Percentiles rank a stretch among this genome's conserved stretches.
Evolutionary conservation across 2,888 invertebrate genomes (phyloP).

Genomic region (Phalangium opilio): DNA sequence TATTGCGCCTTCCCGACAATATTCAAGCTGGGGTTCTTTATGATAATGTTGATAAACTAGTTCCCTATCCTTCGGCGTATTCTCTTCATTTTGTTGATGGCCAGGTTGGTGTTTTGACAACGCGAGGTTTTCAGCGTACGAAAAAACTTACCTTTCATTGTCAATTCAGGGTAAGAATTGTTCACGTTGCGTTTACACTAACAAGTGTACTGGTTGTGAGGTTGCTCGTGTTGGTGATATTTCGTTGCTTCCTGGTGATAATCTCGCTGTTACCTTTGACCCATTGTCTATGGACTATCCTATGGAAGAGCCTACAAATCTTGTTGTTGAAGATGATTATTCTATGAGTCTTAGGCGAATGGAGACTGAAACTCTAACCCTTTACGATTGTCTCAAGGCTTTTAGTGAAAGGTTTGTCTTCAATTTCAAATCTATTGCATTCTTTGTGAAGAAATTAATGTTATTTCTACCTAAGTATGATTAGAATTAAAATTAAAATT

Average conservation of each 20-base stretch:
- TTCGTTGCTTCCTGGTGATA: constrained; percentile 39
- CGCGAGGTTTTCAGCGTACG: no score
- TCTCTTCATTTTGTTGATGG: constrained; percentile 41
- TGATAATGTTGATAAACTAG: constrained; percentile 34
- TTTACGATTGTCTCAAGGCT: constrained; percentile 45
- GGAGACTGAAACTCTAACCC: constrained; percentile 37
- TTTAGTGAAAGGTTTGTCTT: constrained; percentile 38
- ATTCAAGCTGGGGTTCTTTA: constrained; percentile 38
- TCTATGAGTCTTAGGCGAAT: constrained; percentile 37
- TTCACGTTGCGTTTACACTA: constrained; percentile 41
- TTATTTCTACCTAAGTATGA: not conserved
- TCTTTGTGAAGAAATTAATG: not conserved
- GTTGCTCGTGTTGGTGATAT: constrained; percentile 33
- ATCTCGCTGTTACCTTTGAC: constrained; percentile 35
- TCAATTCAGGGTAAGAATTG: constrained; percentile 39
- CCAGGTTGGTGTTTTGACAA: constrained; percentile 27
- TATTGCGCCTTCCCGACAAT: constrained; percentile 40
- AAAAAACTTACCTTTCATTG: no score
- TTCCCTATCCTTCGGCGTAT: constrained; percentile 36
- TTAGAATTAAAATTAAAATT: not conserved
- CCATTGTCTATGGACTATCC: constrained; percentile 22
- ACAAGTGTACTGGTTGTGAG: constrained; percentile 42
- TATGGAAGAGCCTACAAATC: constrained; percentile 24
- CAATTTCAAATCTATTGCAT: not conserved
- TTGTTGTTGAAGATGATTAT: constrained; percentile 32